Evolutionary conservation across 2,113 vertebrate genomes (phyloP), one percentile per base, ranked within the genome.

Genomic region (Camelus dromedarius): DNA sequence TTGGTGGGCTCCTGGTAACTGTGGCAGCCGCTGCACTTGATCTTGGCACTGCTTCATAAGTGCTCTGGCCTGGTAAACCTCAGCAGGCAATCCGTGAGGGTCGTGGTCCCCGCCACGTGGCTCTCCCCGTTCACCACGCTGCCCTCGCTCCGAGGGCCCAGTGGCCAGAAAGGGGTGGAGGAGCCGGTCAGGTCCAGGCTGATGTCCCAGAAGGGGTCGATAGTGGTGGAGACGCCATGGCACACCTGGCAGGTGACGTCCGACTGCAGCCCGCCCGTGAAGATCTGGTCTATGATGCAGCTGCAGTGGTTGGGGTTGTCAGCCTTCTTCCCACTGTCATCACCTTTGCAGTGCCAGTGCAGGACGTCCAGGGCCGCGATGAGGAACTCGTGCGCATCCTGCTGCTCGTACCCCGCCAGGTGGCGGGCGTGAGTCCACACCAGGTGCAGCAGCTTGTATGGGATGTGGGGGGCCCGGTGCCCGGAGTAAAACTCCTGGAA

Each of bases 401-500:
- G 99, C 98, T 99, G 99, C 98, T 99, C 99, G 76, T 99, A 99
- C 98, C 99, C 99, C 30, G 99, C 99, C 97, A 99, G 99, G 98
- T 99, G 99, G 96, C 99, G 99, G 70, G 99, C 99, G 0, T 99
- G 99, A 50, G 99, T 99, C 99, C 99, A 99, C 98, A 99, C 99
- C 98, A 99, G 99, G 98, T 99, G 99, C 98, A 99, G 99, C 98
- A 99, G 98, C 98, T 99, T 99, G 98, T 99, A 99, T 84, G 99
- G 99, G 99, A 99, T 99, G 99, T 99, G 99, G 97, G 99, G 99
- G 96, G 99, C 99, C 89, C 99, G 99, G 98, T 99, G 99, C 94
- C 99, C 99, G 84, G 99, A 99, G 98, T 99, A 99, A 98, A 99
- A 99, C 99, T 99, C 99, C 98, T 99, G 99, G 98, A 99, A 99